A percentile compares a stretch with the other conserved stretches of the same genome.
Conservation (phyloP, 2,113 vertebrate genomes). For the Poecilia latipinna region DNA sequence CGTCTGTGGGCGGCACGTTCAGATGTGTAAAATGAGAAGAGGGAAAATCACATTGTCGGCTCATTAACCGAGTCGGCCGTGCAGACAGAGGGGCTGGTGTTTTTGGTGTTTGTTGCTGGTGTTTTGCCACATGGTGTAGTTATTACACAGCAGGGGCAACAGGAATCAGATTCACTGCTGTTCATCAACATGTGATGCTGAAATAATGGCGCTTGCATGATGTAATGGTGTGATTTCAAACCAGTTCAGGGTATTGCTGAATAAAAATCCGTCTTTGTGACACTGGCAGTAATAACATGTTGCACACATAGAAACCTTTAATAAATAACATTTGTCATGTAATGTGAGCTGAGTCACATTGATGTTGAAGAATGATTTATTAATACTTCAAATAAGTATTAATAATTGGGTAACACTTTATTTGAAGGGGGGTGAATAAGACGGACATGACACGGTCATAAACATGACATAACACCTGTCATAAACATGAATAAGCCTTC, state of each 20-base stretch:
- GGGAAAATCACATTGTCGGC: constrained; percentile 46
- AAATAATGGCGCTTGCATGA: neutral
- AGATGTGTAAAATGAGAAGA: constrained; percentile 62
- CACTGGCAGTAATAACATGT: neutral
- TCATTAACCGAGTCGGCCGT: constrained; percentile 49
- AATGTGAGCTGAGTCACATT: neutral
- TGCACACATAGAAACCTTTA: neutral
- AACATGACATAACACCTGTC: too few relatives aligned
- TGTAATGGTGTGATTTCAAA: neutral
- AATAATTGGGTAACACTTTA: too few relatives aligned
- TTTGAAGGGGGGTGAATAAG: too few relatives aligned
- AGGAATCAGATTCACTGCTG: neutral
- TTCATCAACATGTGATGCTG: constrained; percentile 1
- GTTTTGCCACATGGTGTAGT: constrained; percentile 19
- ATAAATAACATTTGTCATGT: neutral
- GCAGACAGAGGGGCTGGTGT: constrained; percentile 6
- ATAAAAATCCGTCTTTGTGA: neutral
- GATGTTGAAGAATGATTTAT: neutral
- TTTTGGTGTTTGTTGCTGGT: constrained; percentile 1
- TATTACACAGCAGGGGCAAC: constrained; percentile 16
- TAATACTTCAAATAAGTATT: neutral
- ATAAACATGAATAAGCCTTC: too few relatives aligned
- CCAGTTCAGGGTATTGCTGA: neutral
- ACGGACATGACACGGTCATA: too few relatives aligned
- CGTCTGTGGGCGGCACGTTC: constrained; percentile 48